These are phyloP conservation scores for Thomomys bottae DNA, from an alignment of 2,113 vertebrate genomes.

Conservation along the genomic window DNA sequence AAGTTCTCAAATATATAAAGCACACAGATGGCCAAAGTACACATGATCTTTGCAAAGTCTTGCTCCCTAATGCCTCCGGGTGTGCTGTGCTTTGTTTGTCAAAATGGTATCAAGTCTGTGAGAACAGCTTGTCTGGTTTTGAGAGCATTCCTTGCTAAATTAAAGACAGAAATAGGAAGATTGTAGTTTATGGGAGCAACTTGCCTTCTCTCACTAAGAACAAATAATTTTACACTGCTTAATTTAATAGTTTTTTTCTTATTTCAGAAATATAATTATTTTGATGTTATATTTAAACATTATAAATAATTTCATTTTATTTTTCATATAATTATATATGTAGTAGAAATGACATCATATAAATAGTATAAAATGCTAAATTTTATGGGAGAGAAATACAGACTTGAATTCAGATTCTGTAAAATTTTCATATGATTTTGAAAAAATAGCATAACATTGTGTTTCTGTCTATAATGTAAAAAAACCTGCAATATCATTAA, in stretches of 20 bases:
- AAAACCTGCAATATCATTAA: neutral
- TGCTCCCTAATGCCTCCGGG: slow-evolving; percentile 62
- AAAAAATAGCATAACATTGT: neutral
- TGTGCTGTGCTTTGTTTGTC: slow-evolving; percentile 62
- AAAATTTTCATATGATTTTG: neutral
- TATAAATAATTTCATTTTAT: neutral
- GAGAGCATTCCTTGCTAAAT: slow-evolving; percentile 61
- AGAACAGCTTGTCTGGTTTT: slow-evolving; percentile 70
- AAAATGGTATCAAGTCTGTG: slow-evolving; percentile 75
- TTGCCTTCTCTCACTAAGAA: neutral
- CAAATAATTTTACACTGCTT: neutral
- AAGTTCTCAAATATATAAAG: slow-evolving; percentile 57
- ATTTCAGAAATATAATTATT: neutral
- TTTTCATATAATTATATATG: neutral
- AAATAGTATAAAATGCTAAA: neutral
- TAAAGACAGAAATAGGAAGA: slow-evolving; percentile 25
- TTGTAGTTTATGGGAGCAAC: neutral
- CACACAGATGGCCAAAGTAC: slow-evolving; percentile 76
- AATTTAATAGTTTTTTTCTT: neutral
- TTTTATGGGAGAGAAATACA: neutral
- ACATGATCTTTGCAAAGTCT: slow-evolving; percentile 73
- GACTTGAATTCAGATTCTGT: slow-evolving; percentile 7
- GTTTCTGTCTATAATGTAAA: neutral
- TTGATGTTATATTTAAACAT: neutral
- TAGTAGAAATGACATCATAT: neutral